These are phyloP conservation scores for Verasper variegatus DNA, from an alignment of 2,113 vertebrate species.

Conservation along the genomic window DNA sequence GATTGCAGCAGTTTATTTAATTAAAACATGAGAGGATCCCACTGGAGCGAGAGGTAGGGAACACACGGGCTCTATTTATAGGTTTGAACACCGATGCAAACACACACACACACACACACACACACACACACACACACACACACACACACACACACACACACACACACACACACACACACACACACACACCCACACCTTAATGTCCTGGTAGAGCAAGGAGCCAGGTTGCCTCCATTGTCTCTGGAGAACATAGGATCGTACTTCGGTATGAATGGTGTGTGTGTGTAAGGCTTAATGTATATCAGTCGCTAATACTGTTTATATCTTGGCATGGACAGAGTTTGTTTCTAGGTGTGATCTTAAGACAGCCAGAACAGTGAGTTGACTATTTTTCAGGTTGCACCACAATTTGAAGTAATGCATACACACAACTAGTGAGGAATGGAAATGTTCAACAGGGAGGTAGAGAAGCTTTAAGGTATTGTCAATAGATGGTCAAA, in stretches of 20 bases:
- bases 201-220: conserved; percentile 45
- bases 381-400: conserved; percentile 15
- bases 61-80: conserved; percentile 78
- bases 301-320: background rate
- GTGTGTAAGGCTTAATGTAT: background rate
- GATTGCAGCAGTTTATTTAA: conserved; percentile 80
- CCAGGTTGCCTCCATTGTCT: conserved; percentile 69
- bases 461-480: background rate
- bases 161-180: conserved; percentile 47
- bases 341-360: conserved; percentile 14
- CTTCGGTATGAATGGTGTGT: conserved; percentile 20
- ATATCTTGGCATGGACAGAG: background rate
- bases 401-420: background rate
- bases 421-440: background rate
- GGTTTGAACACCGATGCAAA: conserved; percentile 56
- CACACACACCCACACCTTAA: conserved; percentile 52
- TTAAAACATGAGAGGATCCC: conserved; percentile 81
- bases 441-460: background rate
- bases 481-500: background rate
- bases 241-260: conserved; percentile 30
- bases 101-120: conserved; percentile 53
- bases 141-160: conserved; percentile 46
- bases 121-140: conserved; percentile 44
- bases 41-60: conserved; percentile 61
- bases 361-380: background rate